Evolutionary conservation across 2,888 invertebrate genomes (phyloP), one percentile per base, ranked within the genome.

Genomic region (Rhaphigaster nebulosa): DNA sequence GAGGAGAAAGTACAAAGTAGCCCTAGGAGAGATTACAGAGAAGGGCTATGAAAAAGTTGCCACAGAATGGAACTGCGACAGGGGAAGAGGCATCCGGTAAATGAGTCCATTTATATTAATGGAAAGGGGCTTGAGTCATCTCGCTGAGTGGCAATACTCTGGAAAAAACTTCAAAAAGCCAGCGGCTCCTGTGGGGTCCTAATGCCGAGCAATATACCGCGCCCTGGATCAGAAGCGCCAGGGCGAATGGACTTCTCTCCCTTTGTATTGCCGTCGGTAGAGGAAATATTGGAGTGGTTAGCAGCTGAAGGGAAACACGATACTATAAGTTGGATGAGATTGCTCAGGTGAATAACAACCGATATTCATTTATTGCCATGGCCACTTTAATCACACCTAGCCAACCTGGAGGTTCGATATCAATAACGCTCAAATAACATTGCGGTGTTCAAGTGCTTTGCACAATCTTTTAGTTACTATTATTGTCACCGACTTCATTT

Each of bases 91-190:
- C 34, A 76, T 76, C 34, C 34, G 12, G 70, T 76, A 76, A 76
- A 76, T 76, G 70, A 76, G 70, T 76, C 70, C 70, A 76, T 76
- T 76, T 76, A 76, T 76, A 76, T 76, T 76, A 76, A 76, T 76
- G 70, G 70, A 76, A 76, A 23, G 70, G 38, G 34, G 38, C 20
- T 65, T 76, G 6, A 76, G 70, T 76, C 70, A 76, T 76, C 70
- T 76, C 70, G 70, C 70, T 76, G 70, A 76, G 70, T 76, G 70
- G 70, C 70, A 76, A 76, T 76, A 76, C 70, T 76, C 70, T 76
- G 70, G 34, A 76, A 76, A n/a, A 76, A 76, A 76, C 70, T 76
- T 76, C 70, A 76, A 76, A 76, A 76, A 76, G 70, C 70, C 20
- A 23, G 34, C 70, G 8, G 70, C 20, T 38, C 38, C 70, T 76